Conservation (phyloP, 2,797 vertebrate genomes). For the Myripristis murdjan region DNA sequence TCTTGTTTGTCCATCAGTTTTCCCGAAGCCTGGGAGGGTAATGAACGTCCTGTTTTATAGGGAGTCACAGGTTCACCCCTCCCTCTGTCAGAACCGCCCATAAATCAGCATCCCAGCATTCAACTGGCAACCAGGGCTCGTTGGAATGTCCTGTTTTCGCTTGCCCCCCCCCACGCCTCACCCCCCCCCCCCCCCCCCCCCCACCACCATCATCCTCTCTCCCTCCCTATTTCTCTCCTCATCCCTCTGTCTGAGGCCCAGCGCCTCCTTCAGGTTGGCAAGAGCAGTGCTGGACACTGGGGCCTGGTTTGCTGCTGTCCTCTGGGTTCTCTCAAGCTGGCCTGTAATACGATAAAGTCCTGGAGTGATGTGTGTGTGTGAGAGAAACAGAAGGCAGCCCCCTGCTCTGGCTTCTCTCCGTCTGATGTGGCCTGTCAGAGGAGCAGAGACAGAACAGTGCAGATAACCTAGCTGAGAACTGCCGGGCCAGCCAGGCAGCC, state of each 20-base stretch:
- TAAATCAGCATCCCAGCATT: slow-evolving; percentile 77
- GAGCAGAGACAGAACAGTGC: slow-evolving; percentile 73
- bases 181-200: slow-evolving; percentile 33
- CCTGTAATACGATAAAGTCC: slow-evolving; percentile 80
- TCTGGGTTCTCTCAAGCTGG: slow-evolving; percentile 57
- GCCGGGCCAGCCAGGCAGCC: slow-evolving; percentile 47
- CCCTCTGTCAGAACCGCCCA: slow-evolving; percentile 51
- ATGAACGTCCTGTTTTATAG: slow-evolving; percentile 72
- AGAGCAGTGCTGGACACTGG: slow-evolving; percentile 56
- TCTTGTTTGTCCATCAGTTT: slow-evolving; percentile 58
- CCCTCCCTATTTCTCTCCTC: too few relatives aligned
- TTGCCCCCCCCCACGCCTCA: slow-evolving; percentile 48
- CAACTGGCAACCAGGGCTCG: slow-evolving; percentile 56
- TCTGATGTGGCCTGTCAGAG: slow-evolving; percentile 78
- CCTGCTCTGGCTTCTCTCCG: slow-evolving; percentile 80
- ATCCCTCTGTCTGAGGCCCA: slow-evolving; percentile 43
- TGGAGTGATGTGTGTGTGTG: slow-evolving; percentile 72
- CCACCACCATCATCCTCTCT: too few relatives aligned
- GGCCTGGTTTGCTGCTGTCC: slow-evolving; percentile 53
- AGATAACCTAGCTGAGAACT: slow-evolving; percentile 73
- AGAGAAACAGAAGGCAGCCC: slow-evolving; percentile 77
- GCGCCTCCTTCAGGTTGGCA: slow-evolving; percentile 62
- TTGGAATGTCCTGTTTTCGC: slow-evolving; percentile 68
- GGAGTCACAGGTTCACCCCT: slow-evolving; percentile 63
- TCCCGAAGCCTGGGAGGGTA: slow-evolving; percentile 42